Conservation (phyloP, 2,797 vertebrate species). For the Notamacropus eugenii region DNA sequence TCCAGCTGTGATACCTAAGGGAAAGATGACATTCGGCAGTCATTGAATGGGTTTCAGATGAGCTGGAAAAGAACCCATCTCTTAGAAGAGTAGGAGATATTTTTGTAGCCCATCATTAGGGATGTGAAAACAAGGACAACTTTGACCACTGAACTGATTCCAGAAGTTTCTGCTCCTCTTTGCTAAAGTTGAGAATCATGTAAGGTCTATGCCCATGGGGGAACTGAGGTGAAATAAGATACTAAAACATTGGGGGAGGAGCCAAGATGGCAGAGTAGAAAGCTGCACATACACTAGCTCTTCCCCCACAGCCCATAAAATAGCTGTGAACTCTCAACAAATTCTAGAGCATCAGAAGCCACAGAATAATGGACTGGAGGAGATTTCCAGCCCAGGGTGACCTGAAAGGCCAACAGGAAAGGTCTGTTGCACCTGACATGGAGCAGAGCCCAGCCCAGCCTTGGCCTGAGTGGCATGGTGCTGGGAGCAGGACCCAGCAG, state of each 20-base stretch:
- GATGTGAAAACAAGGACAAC: neutral
- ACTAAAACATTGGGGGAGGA: conserved; percentile 53
- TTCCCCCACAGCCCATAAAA: no score
- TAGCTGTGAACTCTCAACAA: no score
- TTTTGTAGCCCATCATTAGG: neutral
- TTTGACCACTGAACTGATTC: neutral
- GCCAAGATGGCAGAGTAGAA: no score
- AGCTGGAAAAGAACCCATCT: neutral
- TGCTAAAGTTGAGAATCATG: conserved; percentile 64
- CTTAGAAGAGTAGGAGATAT: neutral
- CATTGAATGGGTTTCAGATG: neutral
- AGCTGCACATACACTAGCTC: no score
- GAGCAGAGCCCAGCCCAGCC: no score
- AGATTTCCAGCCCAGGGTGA: no score
- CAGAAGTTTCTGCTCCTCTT: conserved; percentile 56
- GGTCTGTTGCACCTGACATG: no score
- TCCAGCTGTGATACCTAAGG: neutral
- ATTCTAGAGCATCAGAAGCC: no score
- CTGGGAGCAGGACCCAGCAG: no score
- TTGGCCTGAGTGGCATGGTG: no score
- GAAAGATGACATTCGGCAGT: neutral
- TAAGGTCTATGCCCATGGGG: conserved; percentile 62
- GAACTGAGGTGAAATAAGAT: conserved; percentile 71
- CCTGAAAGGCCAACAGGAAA: no score
- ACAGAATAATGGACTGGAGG: no score